Evolutionary conservation across 2,113 vertebrate species (phyloP), one percentile per base, ranked within the genome.

Genomic region (Pimephales promelas): DNA sequence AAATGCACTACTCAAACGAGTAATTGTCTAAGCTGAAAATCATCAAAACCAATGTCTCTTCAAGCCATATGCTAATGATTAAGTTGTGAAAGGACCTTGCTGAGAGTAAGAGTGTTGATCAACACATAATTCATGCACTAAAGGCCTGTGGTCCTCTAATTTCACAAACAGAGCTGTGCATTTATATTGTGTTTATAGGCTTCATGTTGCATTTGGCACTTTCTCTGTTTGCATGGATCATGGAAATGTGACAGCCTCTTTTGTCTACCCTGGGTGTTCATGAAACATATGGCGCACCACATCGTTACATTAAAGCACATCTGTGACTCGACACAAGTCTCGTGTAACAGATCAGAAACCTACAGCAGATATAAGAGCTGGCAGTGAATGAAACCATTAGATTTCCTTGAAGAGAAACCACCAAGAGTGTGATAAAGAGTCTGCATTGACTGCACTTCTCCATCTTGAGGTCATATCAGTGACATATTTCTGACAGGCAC

Each of bases 251-350:
- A 62, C 36, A 26, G 36, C 5, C 3, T 56, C 75, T 45, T 54
- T 83, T 77, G 18, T 13, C 22, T 52, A 18, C 14, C 61, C 4
- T 1, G 49, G 13, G 1, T 18, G 18, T 70, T 82, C 13, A 22
- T 18, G 83, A 84, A 85, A 86, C 81, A 75, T 78, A 86, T 83
- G 79, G 78, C 68, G 75, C 82, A 75, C 34, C 75, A 26, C 36
- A 47, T 36, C 13, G 83, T 24, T 72, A 81, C 81, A 86, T 72
- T 79, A 83, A 43, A 24, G 20, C 77, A 57, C 78, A 77, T 73
- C 75, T 87, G 81, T 85, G 68, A 70, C 82, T 77, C 86, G 83
- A 87, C 76, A 68, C 40, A 64, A 64, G 49, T 86, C 76, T 85
- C 13, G 10, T 88, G 77, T 68, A 70, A 70, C 52, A 36, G 24